Conservation (phyloP, 2,888 invertebrate species). For the Lottia gigantea region DNA sequence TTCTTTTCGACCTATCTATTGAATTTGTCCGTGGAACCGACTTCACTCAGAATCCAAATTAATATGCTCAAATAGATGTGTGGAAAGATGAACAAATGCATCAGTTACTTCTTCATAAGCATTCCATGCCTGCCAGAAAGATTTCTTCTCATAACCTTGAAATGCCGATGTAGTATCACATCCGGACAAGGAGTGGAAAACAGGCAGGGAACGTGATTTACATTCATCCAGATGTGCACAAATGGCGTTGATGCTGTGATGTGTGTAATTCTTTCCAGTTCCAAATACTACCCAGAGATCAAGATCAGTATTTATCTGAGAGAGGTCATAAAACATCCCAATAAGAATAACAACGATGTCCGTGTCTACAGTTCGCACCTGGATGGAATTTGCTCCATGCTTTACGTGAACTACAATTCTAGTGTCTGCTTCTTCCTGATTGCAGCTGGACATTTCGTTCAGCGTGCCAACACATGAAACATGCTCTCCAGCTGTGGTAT, state of each 20-base stretch:
- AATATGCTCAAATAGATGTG: not conserved
- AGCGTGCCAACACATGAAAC: not conserved
- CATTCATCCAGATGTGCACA: not conserved
- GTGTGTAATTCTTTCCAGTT: constrained; percentile 14
- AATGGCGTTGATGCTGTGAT: constrained; percentile 14
- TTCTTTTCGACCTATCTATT: no score
- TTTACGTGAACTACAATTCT: constrained; percentile 20
- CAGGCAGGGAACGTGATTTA: not conserved
- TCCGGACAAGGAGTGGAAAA: no score
- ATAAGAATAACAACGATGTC: constrained; percentile 9
- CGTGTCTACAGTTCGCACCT: not conserved
- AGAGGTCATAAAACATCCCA: not conserved
- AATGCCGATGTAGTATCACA: not conserved
- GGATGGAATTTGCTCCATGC: constrained; percentile 4
- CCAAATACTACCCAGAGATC: constrained; percentile 13
- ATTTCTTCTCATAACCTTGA: not conserved
- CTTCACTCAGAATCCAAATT: no score
- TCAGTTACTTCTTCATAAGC: constrained; percentile 12
- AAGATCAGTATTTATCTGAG: not conserved
- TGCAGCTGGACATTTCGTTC: not conserved
- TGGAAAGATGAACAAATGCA: not conserved
- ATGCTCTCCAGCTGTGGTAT: not conserved
- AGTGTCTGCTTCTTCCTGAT: constrained; percentile 17
- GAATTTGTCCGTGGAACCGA: no score
- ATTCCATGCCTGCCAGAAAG: constrained; percentile 12